Evolutionary conservation across 2,888 invertebrate genomes (phyloP), one percentile per base, ranked within the genome.

Genomic region (Plutella xylostella): DNA sequence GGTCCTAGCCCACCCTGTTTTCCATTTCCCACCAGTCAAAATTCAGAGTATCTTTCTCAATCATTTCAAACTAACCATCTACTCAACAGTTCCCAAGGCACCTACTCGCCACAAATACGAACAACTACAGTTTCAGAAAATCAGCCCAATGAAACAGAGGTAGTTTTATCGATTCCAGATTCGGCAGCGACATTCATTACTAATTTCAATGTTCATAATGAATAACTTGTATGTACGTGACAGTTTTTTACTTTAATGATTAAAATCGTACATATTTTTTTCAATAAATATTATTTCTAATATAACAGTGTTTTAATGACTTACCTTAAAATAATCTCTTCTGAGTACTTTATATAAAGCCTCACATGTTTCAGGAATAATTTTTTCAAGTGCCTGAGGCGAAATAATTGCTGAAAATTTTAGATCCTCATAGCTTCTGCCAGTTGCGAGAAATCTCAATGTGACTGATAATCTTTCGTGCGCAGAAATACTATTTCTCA

Each of bases 371-470:
- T 58, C 57, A n/a, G 56, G 55, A 46, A 60, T 55, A 39, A 59
- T 58, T 45, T 49, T 21, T 33, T 53, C 51, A 9, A 60, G 45
- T 22, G 58, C 50, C 48, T 58, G 57, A 45, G 54, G 52, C 47
- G 58, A 57, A 44, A 58, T 61, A 31, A 55, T 55, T 37, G 54
- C 51, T 31, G 58, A 51, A 51, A 51, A 58, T 48, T 61, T 55
- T 18, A 61, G 51, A 46, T 53, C 51, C 33, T 63, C 57, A 48
- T 57, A 59, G 41, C 51, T 55, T 45, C 56, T 56, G 34, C 60
- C 58, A 42, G 57, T 58, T 43, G 51, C 52, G 25, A 57, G 49
- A 48, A 56, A 57, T 51, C 54, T 52, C 44, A 59, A 46, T 12
- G 52, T 54, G 42, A 43, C 54, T 44, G 49, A 46, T 48, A 57